Evolutionary conservation across 2,888 invertebrate species (phyloP).

Genomic region (Chelonus formosanus): DNA sequence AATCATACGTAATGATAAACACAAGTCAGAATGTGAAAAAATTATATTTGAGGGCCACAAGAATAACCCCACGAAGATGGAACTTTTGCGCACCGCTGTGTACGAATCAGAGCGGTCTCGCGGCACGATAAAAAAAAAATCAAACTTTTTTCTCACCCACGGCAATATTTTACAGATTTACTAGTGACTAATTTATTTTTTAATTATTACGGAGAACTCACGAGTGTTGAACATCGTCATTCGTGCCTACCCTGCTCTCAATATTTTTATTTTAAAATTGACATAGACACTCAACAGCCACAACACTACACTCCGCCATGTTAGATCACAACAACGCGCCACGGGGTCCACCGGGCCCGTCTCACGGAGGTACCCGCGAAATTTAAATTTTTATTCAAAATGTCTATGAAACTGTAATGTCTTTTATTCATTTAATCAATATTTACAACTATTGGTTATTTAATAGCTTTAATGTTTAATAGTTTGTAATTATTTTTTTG

Average conservation of each 20-base stretch:
- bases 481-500: too few species aligned
- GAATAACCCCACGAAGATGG: slow-evolving; percentile 41
- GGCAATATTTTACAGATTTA: slow-evolving; percentile 12
- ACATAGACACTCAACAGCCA: slow-evolving; percentile 69
- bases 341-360: slow-evolving; percentile 68
- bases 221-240: slow-evolving; percentile 42
- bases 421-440: not conserved
- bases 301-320: slow-evolving; percentile 74
- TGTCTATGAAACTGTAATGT: not conserved
- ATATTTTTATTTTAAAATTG: slow-evolving; percentile 63
- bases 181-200: slow-evolving; percentile 17
- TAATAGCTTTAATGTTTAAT: not conserved
- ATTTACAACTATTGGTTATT: not conserved
- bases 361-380: slow-evolving; percentile 63
- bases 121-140: slow-evolving; percentile 33
- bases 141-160: slow-evolving; percentile 24
- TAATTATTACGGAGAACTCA: slow-evolving; percentile 29
- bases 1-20: slow-evolving; percentile 17
- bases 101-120: slow-evolving; percentile 44
- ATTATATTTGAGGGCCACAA: slow-evolving; percentile 4
- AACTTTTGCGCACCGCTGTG: slow-evolving; percentile 46
- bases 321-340: slow-evolving; percentile 78
- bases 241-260: slow-evolving; percentile 44
- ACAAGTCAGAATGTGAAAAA: slow-evolving; percentile 4
- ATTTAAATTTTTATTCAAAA: slow-evolving; percentile 41